Conservation (phyloP, 1,140 invertebrate species). For the Mylabris phalerata region DNA sequence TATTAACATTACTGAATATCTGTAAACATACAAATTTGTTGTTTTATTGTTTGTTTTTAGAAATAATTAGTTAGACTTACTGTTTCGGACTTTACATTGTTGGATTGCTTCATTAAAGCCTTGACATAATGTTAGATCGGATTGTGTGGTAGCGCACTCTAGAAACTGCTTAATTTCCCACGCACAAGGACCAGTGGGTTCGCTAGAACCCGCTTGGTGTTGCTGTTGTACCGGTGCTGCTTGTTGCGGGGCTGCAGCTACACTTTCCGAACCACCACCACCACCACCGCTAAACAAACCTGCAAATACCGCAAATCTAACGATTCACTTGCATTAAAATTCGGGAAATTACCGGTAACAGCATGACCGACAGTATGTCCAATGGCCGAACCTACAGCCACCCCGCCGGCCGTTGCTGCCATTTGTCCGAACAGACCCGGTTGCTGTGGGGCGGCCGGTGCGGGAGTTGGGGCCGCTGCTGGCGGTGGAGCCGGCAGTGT, state of each 20-base stretch:
- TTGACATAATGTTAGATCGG: slow-evolving; percentile 78
- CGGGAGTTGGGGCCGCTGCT: slow-evolving; percentile 47
- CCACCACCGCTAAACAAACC: slow-evolving; percentile 70
- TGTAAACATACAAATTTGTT: too few species aligned
- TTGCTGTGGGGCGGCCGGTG: slow-evolving; percentile 55
- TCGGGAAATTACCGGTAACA: slow-evolving; percentile 52
- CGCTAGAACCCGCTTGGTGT: slow-evolving; percentile 34
- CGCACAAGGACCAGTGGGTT: slow-evolving; percentile 65
- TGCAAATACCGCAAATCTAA: slow-evolving; percentile 13
- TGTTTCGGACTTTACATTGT: slow-evolving; percentile 67
- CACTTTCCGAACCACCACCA: slow-evolving; percentile 48
- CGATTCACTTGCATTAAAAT: not conserved
- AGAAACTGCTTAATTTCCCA: slow-evolving; percentile 88
- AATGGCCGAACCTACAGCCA: slow-evolving; percentile 80
- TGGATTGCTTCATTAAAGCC: slow-evolving; percentile 90
- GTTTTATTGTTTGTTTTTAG: too few species aligned
- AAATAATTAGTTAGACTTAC: slow-evolving; percentile 21
- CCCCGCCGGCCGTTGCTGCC: slow-evolving; percentile 85
- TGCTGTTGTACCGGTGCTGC: slow-evolving; percentile 24
- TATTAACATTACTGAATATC: too few species aligned
- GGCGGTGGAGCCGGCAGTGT: slow-evolving; percentile 35
- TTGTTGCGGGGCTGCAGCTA: slow-evolving; percentile 32
- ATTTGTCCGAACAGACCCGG: slow-evolving; percentile 74
- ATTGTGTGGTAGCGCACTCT: slow-evolving; percentile 77
- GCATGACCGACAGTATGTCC: slow-evolving; percentile 82